Evolutionary conservation across 2,888 invertebrate genomes (phyloP), one percentile per base, ranked within the genome.

Genomic region (Drosophila suboccidentalis): DNA sequence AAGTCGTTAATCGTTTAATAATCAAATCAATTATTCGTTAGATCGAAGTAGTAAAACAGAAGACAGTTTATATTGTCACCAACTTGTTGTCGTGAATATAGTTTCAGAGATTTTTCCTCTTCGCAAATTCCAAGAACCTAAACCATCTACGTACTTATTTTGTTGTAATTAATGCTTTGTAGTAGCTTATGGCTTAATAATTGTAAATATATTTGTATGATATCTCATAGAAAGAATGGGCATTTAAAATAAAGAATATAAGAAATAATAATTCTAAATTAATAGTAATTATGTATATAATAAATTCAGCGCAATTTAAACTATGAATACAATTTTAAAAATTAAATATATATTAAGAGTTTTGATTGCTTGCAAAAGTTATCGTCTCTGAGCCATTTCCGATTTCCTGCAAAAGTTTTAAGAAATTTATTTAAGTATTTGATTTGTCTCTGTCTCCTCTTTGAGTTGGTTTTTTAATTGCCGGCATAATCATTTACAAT

Each of bases 1-100:
- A 53, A 39, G 53, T 53, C 26, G 51, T 53, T 38, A 53, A 53
- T 26, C 26, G 53, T 39, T 53, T 53, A 39, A 39, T 53, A 38
- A 38, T 26, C 26, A 51, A 51, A 51, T 26, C 32, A 19, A 55
- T 19, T 19, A 32, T 19, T 50, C 8, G 32, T 17, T 17, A 19
- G 3, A 3, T 17, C 13, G 13, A 11, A 44, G 9, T 2, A 13
- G 22, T 17, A 44, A 13, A 44, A 22, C 3, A 22, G 32, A 13
- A 10, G n/a, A 17, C 8, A n/a, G 29, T 26, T 26, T 9, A n/a
- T 32, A 17, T 4, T 32, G 29, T 17, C 13, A 22, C 5, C 13
- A 22, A 19, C 13, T n/a, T 50, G 13, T 50, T 34, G 19, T 36
- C 13, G 17, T 50, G 22, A 6, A n/a, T 19, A 22, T 22, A 4